Evolutionary conservation across 1,140 invertebrate species (phyloP), one percentile per base, ranked within the genome.

Genomic region (Linepithema humile): DNA sequence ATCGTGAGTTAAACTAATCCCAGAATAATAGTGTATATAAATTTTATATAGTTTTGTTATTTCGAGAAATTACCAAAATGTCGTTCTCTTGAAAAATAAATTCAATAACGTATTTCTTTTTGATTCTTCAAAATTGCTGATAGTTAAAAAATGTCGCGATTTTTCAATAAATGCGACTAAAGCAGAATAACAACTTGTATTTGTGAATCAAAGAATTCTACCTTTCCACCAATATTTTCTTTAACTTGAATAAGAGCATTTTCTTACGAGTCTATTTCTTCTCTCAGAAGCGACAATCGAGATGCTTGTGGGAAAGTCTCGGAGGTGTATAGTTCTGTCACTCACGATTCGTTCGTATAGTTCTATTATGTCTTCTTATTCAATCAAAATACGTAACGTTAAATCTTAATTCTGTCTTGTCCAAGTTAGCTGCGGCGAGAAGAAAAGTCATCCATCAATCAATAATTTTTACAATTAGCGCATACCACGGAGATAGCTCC

Each of bases 381-480:
- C 62, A 67, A 78, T 78, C 45, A 53, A 67, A 78, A 78, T 78
- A 38, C 35, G 6, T 55, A 78, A 78, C 23, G 45, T 78, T 53
- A 69, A 53, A 67, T 78, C 75, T 78, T 53, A 67, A 78, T 78
- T 35, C 48, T 48, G 62, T 17, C 48, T 38, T 38, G 48, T 78
- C 32, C 23, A 38, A 69, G 62, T 38, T 29, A 29, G 20, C 23
- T 26, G 12, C 23, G 17, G 17, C 17, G 45, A 57, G 45, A 50
- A 67, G 45, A 69, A 78, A 53, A 69, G 72, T 55, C 45, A 78
- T 55, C 35, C 40, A 78, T 69, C 75, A 69, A 78, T 78, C 75
- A 55, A 40, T 15, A 20, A 78, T 78, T 78, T 78, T 78, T 78
- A 78, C 75, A 67, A 78, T 78, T 69, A 69, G 35, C 62, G 75